Conservation (phyloP, 2,797 vertebrate genomes). For the Furcifer pardalis region DNA sequence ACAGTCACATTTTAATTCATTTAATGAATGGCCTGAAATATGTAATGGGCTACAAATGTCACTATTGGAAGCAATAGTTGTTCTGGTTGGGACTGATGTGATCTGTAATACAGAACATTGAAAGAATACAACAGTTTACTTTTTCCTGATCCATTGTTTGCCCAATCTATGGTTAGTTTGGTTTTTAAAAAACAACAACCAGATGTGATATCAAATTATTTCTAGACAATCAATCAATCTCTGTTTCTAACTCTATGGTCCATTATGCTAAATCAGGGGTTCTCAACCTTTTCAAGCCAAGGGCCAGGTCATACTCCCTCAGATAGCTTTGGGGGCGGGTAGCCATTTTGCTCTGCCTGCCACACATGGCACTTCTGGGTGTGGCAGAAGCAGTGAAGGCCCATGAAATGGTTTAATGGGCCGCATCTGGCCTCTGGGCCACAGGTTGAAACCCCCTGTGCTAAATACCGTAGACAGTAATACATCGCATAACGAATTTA, state of each 20-base stretch:
- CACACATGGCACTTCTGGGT: too few species aligned
- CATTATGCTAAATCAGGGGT: not conserved
- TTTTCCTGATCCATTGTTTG: not conserved
- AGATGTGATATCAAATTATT: not conserved
- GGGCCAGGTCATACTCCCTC: too few species aligned
- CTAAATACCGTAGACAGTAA: too few species aligned
- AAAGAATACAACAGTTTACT: not conserved
- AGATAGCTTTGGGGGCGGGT: too few species aligned
- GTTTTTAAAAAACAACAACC: too few species aligned
- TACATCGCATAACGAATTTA: too few species aligned
- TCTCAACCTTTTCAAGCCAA: too few species aligned
- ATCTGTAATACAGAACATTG: not conserved
- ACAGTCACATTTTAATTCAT: not conserved
- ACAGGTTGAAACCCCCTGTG: too few species aligned
- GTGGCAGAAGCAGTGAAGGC: too few species aligned
- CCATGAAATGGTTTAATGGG: too few species aligned
- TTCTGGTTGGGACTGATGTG: not conserved
- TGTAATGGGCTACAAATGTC: not conserved
- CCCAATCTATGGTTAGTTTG: not conserved
- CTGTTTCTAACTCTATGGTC: not conserved
- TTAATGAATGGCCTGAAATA: not conserved
- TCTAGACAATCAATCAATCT: not conserved
- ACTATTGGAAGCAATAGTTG: not conserved
- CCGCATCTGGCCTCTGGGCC: too few species aligned
- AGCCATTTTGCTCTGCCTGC: too few species aligned